Evolutionary conservation across 2,888 invertebrate genomes (phyloP).

Genomic region (Pseudococcus longispinus): DNA sequence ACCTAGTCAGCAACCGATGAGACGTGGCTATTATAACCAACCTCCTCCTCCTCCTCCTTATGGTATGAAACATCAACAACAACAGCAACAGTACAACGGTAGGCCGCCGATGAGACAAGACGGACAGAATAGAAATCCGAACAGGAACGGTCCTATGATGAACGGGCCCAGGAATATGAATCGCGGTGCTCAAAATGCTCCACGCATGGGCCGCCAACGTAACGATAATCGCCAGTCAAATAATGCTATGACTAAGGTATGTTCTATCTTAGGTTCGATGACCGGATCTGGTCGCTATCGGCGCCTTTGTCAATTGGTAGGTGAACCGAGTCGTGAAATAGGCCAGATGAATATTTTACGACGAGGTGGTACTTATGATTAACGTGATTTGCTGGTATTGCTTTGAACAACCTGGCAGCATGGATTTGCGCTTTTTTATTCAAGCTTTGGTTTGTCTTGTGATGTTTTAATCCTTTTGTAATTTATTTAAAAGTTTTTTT

Average conservation of each 20-base stretch:
- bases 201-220: constrained; percentile 12
- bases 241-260: background rate
- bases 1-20: background rate
- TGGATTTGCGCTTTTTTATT: constrained; percentile 13
- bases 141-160: background rate
- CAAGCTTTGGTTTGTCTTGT: background rate
- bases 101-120: background rate
- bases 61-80: background rate
- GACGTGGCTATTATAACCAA: constrained; percentile 19
- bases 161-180: constrained; percentile 38
- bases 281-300: background rate
- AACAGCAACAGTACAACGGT: constrained; percentile 13
- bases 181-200: constrained; percentile 1
- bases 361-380: background rate
- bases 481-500: background rate
- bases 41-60: background rate
- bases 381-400: constrained; percentile 25
- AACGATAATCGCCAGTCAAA: background rate
- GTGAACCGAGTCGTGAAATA: background rate
- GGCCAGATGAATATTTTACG: background rate
- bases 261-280: background rate
- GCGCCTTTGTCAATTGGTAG: background rate
- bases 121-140: background rate
- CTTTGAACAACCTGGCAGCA: constrained; percentile 15
- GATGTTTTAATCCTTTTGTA: background rate